Evolutionary conservation across 2,113 vertebrate genomes (phyloP).

Genomic region (Odontesthes bonariensis): DNA sequence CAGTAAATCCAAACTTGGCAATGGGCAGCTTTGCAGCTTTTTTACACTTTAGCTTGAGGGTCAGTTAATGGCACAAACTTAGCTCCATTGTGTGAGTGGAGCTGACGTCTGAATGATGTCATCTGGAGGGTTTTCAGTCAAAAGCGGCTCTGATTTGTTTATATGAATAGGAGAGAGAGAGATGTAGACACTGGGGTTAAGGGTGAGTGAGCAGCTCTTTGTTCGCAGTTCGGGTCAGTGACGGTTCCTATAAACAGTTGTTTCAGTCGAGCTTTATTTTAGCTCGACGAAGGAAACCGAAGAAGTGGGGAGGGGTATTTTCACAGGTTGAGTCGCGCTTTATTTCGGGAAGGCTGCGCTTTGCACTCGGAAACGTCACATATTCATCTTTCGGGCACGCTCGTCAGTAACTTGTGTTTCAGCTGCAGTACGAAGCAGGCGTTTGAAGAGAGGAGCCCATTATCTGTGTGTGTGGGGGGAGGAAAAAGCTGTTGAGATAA

Average conservation of each 20-base stretch:
- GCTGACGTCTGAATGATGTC: constrained; percentile 2
- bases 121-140: not conserved
- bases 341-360: no score
- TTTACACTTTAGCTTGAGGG: not conserved
- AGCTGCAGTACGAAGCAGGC: no score
- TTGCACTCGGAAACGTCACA: no score
- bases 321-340: not conserved
- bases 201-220: constrained; percentile 53
- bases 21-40: not conserved
- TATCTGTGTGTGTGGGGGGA: no score
- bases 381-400: no score
- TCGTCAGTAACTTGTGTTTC: no score
- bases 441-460: no score
- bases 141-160: constrained; percentile 15
- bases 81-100: not conserved
- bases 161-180: not conserved
- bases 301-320: not conserved
- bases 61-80: not conserved
- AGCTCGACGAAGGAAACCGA: constrained; percentile 26
- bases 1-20: not conserved
- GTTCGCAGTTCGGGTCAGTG: constrained; percentile 24
- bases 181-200: not conserved
- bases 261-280: constrained; percentile 9
- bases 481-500: no score
- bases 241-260: constrained; percentile 32